Conservation (phyloP, 2,113 vertebrate genomes). For the Rattus norvegicus region DNA sequence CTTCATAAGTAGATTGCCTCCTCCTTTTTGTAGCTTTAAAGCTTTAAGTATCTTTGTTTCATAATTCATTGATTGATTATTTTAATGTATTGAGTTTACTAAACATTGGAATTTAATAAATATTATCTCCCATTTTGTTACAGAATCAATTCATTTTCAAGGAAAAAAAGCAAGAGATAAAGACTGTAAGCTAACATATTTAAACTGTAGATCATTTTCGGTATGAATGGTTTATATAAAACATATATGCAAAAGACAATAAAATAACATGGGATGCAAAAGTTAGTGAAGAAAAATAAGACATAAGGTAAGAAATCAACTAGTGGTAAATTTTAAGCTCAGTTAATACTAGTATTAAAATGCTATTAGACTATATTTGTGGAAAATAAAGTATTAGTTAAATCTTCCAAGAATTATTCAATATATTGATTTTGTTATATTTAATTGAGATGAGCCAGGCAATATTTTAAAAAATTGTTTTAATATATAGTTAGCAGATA, state of each 20-base stretch:
- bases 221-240: background rate
- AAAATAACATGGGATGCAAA: background rate
- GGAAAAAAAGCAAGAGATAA: background rate
- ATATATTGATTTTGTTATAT: constrained; percentile 33
- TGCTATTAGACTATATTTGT: background rate
- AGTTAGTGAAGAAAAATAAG: constrained; percentile 40
- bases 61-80: background rate
- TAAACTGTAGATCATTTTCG: background rate
- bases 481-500: background rate
- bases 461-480: background rate
- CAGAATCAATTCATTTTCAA: background rate
- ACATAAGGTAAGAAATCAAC: constrained; percentile 1
- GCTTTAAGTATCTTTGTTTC: background rate
- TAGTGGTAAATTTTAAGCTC: constrained; percentile 47
- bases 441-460: background rate
- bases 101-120: background rate
- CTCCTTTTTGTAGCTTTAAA: too few relatives aligned
- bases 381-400: constrained; percentile 49
- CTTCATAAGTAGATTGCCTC: too few relatives aligned
- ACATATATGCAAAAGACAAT: background rate
- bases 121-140: background rate
- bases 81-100: background rate
- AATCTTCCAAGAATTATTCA: constrained; percentile 57
- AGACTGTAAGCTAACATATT: background rate
- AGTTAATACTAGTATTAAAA: constrained; percentile 24